Evolutionary conservation across 2,797 vertebrate species (phyloP).

Genomic region (Hyperoplus lanceolatus): DNA sequence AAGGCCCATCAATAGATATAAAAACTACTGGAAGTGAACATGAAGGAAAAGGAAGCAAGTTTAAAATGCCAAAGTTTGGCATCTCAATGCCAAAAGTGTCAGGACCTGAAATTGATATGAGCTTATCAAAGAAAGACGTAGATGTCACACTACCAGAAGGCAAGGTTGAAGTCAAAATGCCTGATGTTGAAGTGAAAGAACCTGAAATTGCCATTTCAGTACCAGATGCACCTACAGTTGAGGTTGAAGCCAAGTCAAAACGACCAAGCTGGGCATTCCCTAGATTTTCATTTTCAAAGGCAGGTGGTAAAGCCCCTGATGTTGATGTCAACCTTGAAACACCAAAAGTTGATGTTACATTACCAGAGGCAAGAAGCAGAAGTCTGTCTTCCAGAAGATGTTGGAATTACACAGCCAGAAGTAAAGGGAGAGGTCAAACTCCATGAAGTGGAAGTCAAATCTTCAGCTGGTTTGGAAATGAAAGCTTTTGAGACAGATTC

Average conservation of each 20-base stretch:
- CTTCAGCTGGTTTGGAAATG: constrained; percentile 42
- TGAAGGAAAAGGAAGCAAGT: constrained; percentile 30
- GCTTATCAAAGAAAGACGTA: constrained; percentile 65
- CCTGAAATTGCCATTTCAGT: neutral
- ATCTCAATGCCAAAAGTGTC: constrained; percentile 38
- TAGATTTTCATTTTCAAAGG: constrained; percentile 66
- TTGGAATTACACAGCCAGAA: constrained; percentile 38
- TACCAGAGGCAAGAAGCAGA: neutral
- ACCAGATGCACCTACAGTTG: neutral
- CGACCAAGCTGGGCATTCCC: constrained; percentile 71
- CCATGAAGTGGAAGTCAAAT: constrained; percentile 28
- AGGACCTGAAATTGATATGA: constrained; percentile 36
- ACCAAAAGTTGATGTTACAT: constrained; percentile 56
- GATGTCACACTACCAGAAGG: constrained; percentile 43
- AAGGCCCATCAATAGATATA: constrained; percentile 1
- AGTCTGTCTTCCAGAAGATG: too few species aligned
- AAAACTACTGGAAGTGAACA: constrained; percentile 5
- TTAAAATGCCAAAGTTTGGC: constrained; percentile 63
- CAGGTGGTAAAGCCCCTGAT: constrained; percentile 47
- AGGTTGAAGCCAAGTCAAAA: constrained; percentile 48
- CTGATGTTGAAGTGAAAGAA: constrained; percentile 30
- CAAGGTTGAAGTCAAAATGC: constrained; percentile 31
- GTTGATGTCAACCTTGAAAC: constrained; percentile 33
- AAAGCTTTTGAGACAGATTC: constrained; percentile 39
- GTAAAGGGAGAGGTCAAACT: constrained; percentile 32